Base-by-base conservation (phyloP, 2,113 vertebrate species). In the Hippocampus zosterae region DNA sequence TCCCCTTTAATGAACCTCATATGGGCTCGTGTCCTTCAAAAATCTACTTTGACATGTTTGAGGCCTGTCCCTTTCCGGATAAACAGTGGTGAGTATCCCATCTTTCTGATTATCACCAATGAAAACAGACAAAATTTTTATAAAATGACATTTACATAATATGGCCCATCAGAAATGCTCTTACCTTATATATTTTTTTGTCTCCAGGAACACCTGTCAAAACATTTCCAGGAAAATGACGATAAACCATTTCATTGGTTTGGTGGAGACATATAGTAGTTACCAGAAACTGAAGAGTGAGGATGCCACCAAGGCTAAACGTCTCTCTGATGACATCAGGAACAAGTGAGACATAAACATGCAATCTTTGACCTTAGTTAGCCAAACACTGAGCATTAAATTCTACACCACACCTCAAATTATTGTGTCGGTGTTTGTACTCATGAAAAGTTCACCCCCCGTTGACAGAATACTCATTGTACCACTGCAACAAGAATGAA, bases 51-150 rank as follows among this genome's bases (percentile, higher is more conserved):
- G 63, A 78, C 13, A 90, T 94, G 74, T 93, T 90, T 40, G 88
- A 92, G 9, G 83, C 88, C 37, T 78, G 93, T 67, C 76, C 86
- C 0, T 93, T 91, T 60, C 68, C 78, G 1, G 93, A 94, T 61
- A 94, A 94, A 73, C 88, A 92, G 73, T 93, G 92, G 94, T 94
- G 80, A 89, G 91, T 70, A 18, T 33, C 5, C 6, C 8, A 40
- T 50, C 19, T 27, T 13, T 23, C n/a, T 48, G n/a, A 15, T 18
- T 29, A 60, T 60, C 57, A 2, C 13, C 29, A 29, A 21, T 40
- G 11, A 13, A 63, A 42, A 56, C 3, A 25, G 52, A n/a, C 8
- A 53, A 1, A 55, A n/a, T n/a, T 12, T 52, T 5, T 4, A 57
- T 19, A 57, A 57, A 25, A 0, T 13, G 13, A 27, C 5, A 13